Percentiles rank a stretch among this genome's conserved stretches.
Evolutionary conservation across 92 coral and sea anemone genomes (phyloP).

Genomic region (Palythoa heliodiscus): DNA sequence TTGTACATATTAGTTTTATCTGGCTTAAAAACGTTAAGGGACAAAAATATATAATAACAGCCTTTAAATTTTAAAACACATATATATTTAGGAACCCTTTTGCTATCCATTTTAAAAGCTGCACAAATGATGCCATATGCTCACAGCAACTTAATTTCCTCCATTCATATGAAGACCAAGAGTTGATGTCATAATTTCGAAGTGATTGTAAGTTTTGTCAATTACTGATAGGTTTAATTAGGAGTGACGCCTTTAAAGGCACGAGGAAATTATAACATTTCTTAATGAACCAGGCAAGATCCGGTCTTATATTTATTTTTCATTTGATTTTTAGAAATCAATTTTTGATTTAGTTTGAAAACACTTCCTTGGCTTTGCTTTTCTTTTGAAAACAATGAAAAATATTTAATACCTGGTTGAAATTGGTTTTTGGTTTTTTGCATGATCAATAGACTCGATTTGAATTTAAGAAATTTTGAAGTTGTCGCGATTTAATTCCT

Average conservation of each 20-base stretch:
- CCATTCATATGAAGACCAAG: background rate
- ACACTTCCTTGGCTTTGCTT: background rate
- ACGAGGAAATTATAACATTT: background rate
- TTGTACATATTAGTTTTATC: too few relatives aligned
- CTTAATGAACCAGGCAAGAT: background rate
- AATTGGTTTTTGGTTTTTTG: too few relatives aligned
- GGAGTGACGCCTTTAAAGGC: too few relatives aligned
- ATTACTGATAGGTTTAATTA: background rate
- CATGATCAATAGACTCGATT: too few relatives aligned
- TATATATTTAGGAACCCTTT: background rate
- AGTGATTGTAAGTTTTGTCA: background rate
- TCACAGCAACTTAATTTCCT: background rate
- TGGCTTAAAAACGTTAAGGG: too few relatives aligned
- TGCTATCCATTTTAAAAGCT: background rate
- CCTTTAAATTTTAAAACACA: background rate
- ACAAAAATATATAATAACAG: background rate
- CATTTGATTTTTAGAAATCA: background rate
- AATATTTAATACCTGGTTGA: too few relatives aligned
- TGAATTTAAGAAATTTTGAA: too few relatives aligned
- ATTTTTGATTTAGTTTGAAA: background rate
- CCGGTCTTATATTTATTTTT: conserved; percentile 10
- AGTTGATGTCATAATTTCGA: background rate
- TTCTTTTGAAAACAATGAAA: too few relatives aligned
- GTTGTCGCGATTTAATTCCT: too few relatives aligned
- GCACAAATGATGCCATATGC: background rate